phyloP scores from a whole-genome alignment of 2,797 vertebrate species.

The Craterocephalus amniculus region DNA sequence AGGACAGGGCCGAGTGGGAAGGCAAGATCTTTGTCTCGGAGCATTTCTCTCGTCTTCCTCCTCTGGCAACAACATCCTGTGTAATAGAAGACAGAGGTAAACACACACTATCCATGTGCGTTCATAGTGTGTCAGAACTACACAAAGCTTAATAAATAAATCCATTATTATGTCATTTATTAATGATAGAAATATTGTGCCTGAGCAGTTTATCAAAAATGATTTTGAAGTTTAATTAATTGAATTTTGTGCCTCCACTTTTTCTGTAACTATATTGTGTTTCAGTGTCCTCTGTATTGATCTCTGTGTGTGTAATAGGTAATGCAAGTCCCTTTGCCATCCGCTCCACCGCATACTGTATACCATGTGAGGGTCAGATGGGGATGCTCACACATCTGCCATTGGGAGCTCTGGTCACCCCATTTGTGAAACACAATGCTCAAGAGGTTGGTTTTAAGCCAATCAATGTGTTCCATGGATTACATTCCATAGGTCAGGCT shows the following conservation, averaged over 20 bases:
- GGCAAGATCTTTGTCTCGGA: slow-evolving; percentile 80
- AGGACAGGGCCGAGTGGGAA: slow-evolving; percentile 81
- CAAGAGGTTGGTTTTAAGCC: slow-evolving; percentile 47
- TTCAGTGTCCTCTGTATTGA: rapidly evolving
- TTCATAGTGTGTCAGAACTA: background rate
- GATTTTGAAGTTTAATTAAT: background rate
- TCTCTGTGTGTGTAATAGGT: slow-evolving; percentile 62
- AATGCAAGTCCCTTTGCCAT: slow-evolving; percentile 77
- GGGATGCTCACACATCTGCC: slow-evolving; percentile 80
- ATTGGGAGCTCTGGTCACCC: slow-evolving; percentile 80
- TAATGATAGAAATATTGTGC: background rate
- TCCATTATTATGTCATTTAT: background rate
- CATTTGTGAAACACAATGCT: slow-evolving; percentile 64
- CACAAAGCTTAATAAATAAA: background rate
- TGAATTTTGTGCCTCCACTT: background rate
- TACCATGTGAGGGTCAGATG: slow-evolving; percentile 79
- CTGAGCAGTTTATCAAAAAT: background rate
- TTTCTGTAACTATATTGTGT: background rate
- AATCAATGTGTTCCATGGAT: background rate
- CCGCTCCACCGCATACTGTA: slow-evolving; percentile 78
- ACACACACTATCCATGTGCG: background rate
- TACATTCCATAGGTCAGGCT: no score
- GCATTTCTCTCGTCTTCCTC: slow-evolving; percentile 76
- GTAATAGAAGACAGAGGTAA: slow-evolving; percentile 80
- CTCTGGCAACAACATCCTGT: slow-evolving; percentile 81